Base-by-base conservation (phyloP, 2,797 vertebrate species). In the Thamnophis elegans region DNA sequence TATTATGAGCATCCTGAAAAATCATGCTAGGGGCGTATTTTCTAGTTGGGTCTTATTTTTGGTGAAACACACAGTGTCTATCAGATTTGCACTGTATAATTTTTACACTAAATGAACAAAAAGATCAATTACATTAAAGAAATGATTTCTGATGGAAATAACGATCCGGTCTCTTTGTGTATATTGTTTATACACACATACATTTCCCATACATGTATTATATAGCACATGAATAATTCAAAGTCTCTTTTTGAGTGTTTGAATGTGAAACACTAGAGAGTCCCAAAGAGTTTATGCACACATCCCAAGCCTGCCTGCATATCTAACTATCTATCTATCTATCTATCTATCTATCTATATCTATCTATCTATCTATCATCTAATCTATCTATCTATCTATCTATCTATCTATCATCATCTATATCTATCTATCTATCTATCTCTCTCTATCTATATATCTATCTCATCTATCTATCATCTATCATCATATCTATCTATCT, bases 41-140 rank as follows among this genome's bases (percentile, higher is more conserved):
- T 62, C 10, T 6, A 28, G 10, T 28, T 62, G 26, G 26, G 26
- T 12, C 60, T 62, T 62, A n/a, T n/a, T 65, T 65, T 14, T 0
- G 0, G 3, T n/a, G 60, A 65, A 65, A 65, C 25, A 11, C 11
- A 0, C 11, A 0, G 0, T 73, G 36, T 32, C 65, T 82, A 25
- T 82, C 73, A 11, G 36, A 47, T 82, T 47, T 82, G 36, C 20
- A 47, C 10, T 12, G 20, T 25, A 82, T 47, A 82, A 22, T 5
- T 82, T 47, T 82, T 47, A 82, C 4, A 82, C 78, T 47, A 82
- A 82, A 82, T 1, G 22, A 82, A 82, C 22, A 11, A 47, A 47
- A 42, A 78, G 68, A 42, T 78, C 18, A 78, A 42, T 10, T 22
- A 22, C 32, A 42, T 78, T 78, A 78, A 22, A 42, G 32, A 36